phyloP scores from a whole-genome alignment of 2,113 vertebrate species.

The Gopherus flavomarginatus region DNA sequence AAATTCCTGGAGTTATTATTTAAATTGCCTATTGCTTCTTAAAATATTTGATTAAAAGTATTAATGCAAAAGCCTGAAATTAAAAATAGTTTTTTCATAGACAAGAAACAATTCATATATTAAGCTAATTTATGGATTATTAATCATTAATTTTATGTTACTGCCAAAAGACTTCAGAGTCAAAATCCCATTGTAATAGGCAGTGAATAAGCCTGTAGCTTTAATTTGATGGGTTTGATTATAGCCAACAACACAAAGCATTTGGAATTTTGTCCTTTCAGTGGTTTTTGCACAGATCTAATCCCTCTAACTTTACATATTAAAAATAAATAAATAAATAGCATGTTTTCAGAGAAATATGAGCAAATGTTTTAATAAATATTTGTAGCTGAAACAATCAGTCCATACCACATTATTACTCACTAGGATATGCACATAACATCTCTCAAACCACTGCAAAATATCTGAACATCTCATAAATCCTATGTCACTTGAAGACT shows the following conservation, averaged over 20 bases:
- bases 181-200: not conserved
- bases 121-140: not conserved
- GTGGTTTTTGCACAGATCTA: not conserved
- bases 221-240: not conserved
- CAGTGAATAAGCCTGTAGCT: not conserved
- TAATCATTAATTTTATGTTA: not conserved
- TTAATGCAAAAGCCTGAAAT: not conserved
- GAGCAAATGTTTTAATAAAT: too few species aligned
- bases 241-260: not conserved
- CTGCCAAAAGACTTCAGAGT: not conserved
- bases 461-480: too few species aligned
- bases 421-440: too few species aligned
- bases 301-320: accelerated
- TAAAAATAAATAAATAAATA: too few species aligned
- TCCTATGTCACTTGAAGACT: too few species aligned
- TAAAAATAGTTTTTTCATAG: not conserved
- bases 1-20: accelerated
- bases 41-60: not conserved
- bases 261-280: not conserved
- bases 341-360: too few species aligned
- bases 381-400: too few species aligned
- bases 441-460: not conserved
- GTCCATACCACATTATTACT: too few species aligned
- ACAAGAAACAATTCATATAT: not conserved
- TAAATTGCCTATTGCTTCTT: not conserved